Evolutionary conservation across 2,113 vertebrate genomes (phyloP).

Genomic region (Eulemur macaco): DNA sequence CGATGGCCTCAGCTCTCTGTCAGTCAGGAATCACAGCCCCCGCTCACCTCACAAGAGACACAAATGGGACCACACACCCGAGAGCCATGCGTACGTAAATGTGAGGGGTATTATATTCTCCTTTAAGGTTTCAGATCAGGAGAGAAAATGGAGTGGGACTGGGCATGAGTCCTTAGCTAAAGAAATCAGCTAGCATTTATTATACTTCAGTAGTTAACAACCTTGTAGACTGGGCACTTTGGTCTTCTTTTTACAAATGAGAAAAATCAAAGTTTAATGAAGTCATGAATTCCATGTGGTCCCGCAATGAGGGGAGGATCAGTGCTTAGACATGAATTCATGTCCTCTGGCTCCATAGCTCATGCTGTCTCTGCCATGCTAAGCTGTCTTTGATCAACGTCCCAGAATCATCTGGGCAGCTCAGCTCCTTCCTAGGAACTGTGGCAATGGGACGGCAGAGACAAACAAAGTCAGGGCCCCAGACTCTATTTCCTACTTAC

Average conservation of each 20-base stretch:
- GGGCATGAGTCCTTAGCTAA: neutral
- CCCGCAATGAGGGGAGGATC: neutral
- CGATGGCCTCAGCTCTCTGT: neutral
- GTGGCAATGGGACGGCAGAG: neutral
- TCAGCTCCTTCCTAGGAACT: neutral
- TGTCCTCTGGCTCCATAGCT: neutral
- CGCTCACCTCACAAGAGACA: neutral
- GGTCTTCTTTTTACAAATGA: neutral
- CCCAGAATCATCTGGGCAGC: neutral
- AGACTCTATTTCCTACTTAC: neutral
- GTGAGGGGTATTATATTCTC: neutral
- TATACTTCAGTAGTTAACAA: neutral
- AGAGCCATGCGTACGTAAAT: neutral
- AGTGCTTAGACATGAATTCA: neutral
- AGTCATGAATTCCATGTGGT: neutral
- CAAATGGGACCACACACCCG: neutral
- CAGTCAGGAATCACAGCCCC: neutral
- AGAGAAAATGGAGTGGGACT: neutral
- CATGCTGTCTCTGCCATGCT: neutral
- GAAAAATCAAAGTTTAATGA: conserved; percentile 23
- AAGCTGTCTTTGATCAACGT: neutral
- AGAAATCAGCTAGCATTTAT: neutral
- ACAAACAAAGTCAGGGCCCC: neutral
- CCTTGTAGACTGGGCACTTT: neutral
- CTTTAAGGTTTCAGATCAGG: neutral